Percentiles rank a stretch among this genome's conserved stretches.
phyloP scores from a whole-genome alignment of 2,888 invertebrate species.

The Agonopterix subpropinquella region DNA sequence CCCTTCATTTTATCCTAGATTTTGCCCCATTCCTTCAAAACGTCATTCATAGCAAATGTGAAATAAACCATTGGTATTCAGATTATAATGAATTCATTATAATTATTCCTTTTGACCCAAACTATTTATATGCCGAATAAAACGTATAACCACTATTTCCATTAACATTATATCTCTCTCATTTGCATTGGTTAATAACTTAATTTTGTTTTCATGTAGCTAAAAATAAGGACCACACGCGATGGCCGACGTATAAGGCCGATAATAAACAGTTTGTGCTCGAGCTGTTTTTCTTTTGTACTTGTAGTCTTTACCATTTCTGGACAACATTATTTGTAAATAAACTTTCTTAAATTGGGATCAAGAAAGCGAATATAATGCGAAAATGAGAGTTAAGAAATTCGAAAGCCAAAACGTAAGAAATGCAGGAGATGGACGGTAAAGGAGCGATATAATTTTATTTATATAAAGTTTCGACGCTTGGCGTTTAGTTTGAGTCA shows the following conservation, averaged over 20 bases:
- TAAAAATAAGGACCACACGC: slow-evolving; percentile 38
- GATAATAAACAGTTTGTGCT: slow-evolving; percentile 6
- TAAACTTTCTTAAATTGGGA: no score
- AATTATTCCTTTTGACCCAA: no score
- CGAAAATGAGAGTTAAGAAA: not conserved
- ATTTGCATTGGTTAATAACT: slow-evolving; percentile 56
- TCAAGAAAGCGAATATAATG: no score
- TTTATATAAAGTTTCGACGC: no score
- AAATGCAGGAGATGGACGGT: not conserved
- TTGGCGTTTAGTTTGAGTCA: no score
- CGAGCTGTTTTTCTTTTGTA: slow-evolving; percentile 8
- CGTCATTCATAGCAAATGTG: no score
- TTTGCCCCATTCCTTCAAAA: no score
- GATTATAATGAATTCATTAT: no score
- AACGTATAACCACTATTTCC: slow-evolving; percentile 11
- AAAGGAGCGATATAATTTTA: no score
- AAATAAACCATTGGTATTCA: no score
- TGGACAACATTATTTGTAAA: not conserved
- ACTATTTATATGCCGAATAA: not conserved
- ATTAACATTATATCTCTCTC: slow-evolving; percentile 23
- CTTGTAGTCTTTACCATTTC: slow-evolving; percentile 4
- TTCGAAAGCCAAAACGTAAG: not conserved
- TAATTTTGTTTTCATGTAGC: slow-evolving; percentile 32
- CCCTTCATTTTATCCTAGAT: no score
- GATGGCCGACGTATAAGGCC: slow-evolving; percentile 14